phyloP scores from a whole-genome alignment of 2,113 vertebrate genomes.

The Pituophis catenifer region DNA sequence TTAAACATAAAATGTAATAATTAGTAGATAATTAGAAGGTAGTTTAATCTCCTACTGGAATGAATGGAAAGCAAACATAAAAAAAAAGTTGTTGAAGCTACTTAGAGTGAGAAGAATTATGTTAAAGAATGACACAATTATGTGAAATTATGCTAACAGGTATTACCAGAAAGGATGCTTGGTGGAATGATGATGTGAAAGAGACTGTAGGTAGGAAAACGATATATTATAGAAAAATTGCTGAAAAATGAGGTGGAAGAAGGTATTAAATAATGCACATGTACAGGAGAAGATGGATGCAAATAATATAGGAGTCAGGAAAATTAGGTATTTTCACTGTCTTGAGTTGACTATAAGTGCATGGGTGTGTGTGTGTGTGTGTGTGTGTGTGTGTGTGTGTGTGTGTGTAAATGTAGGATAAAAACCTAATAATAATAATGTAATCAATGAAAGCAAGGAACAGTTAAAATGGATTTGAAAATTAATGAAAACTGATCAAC shows the following conservation, averaged over 20 bases:
- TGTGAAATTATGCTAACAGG: neutral
- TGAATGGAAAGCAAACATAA: neutral
- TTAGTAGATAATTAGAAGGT: neutral
- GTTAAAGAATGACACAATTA: neutral
- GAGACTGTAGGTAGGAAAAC: neutral
- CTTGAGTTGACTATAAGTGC: too few species aligned
- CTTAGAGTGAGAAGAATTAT: neutral
- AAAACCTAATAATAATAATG: neutral
- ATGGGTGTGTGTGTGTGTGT: too few species aligned
- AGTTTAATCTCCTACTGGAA: neutral
- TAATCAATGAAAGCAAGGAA: neutral
- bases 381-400: rapidly evolving
- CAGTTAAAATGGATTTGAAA: neutral
- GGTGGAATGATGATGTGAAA: neutral
- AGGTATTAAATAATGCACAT: neutral
- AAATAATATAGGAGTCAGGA: neutral
- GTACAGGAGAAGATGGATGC: neutral
- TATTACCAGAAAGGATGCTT: neutral
- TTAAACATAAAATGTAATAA: neutral
- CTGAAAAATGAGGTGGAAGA: neutral
- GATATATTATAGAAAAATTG: neutral
- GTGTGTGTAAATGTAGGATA: neutral
- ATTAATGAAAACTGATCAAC: neutral
- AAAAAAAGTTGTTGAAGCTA: neutral
- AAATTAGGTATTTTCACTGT: neutral